Evolutionary conservation across 1,140 invertebrate genomes (phyloP), one percentile per base, ranked within the genome.

Genomic region (Drosophila punjabiensis): DNA sequence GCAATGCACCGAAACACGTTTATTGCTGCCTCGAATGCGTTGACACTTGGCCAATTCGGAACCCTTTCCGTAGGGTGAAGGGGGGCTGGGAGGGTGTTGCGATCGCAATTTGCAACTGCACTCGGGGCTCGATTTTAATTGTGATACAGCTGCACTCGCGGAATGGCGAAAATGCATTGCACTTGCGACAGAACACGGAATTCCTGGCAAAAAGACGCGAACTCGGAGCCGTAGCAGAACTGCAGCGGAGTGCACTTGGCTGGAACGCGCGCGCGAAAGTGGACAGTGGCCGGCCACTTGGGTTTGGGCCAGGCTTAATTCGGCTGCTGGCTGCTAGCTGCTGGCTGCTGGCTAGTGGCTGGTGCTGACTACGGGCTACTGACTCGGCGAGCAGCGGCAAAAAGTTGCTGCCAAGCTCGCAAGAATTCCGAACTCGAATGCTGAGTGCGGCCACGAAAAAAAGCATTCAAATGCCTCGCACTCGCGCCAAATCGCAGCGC

Each of bases 401-500:
- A 90, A 90, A 85, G 82, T 88, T 91, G 91, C 91, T 92, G 74
- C 91, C 91, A 92, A 58, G 80, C 91, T 92, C 87, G 91, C 82
- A 92, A 92, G 91, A 92, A 92, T 92, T 92, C 91, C 91, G 91
- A 92, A 92, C 91, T 85, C 91, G 91, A 92, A 92, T 92, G 91
- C 84, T 91, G 91, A 88, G 81, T 77, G 78, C 76, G 64, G 79
- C 74, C 68, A 81, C 79, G 91, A 92, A 92, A 92, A 92, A 92
- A 92, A 92, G 50, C 83, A 81, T 92, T 82, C 81, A 92, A 92
- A 92, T 92, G 91, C 91, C 90, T 90, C 80, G 79, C 80, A 84
- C 77, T 77, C 82, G 82, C 73, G 66, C 81, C 81, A 88, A 88
- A 88, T 88, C 85, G 84, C 84, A 88, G 84, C 81, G 56, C 69